A percentile compares a stretch with the other conserved stretches of the same genome.
Evolutionary conservation across 2,888 invertebrate species (phyloP).

Genomic region (Halictus ligatus): DNA sequence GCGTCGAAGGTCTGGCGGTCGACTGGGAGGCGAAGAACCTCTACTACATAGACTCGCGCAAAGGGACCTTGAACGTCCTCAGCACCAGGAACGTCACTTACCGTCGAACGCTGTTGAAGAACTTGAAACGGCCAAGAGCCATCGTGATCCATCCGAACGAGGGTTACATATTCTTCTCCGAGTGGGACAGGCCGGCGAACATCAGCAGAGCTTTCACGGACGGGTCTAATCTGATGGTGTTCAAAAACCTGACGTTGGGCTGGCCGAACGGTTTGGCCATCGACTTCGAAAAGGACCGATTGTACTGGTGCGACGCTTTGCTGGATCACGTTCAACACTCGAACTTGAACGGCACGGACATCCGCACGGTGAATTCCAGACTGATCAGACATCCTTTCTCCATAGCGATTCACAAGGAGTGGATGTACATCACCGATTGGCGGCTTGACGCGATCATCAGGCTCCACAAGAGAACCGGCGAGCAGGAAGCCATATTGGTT

Average conservation of each 20-base stretch:
- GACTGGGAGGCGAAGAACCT: slow-evolving; percentile 98
- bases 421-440: slow-evolving; percentile 99
- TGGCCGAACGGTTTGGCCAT: slow-evolving; percentile 99
- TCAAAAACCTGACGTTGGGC: slow-evolving; percentile 95
- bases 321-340: slow-evolving; percentile 98
- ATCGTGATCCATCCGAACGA: slow-evolving; percentile 98
- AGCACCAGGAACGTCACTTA: slow-evolving; percentile 94
- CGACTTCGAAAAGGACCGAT: slow-evolving; percentile 93
- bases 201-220: slow-evolving; percentile 97
- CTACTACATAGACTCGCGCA: slow-evolving; percentile 97
- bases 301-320: slow-evolving; percentile 99
- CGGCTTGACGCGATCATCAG: slow-evolving; percentile 96
- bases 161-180: slow-evolving; percentile 97
- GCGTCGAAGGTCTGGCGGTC: slow-evolving; percentile 97
- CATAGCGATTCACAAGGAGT: slow-evolving; percentile 94
- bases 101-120: slow-evolving; percentile 92
- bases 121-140: slow-evolving; percentile 96
- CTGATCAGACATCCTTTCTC: slow-evolving; percentile 96
- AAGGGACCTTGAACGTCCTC: slow-evolving; percentile 96
- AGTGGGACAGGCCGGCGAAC: slow-evolving; percentile 98
- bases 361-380: slow-evolving; percentile 94
- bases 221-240: slow-evolving; percentile 93
- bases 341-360: slow-evolving; percentile 95
- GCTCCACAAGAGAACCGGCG: slow-evolving; percentile 94
- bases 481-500: slow-evolving; percentile 93